Conservation (phyloP, 2,797 vertebrate genomes). For the Hippoglossus hippoglossus region DNA sequence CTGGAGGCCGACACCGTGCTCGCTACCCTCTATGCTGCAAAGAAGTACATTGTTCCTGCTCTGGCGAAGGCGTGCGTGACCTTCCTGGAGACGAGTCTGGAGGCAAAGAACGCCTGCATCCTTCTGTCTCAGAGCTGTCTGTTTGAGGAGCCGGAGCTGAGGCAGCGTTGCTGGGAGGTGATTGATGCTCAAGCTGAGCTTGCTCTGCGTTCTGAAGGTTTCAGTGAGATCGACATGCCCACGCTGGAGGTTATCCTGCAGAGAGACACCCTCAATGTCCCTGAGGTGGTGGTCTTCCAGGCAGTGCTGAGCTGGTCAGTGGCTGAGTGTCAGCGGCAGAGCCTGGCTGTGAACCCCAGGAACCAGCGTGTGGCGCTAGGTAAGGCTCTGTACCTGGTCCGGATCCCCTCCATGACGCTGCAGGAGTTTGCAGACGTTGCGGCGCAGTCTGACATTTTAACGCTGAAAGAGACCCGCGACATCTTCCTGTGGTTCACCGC, state of each 20-base stretch:
- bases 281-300: slow-evolving; percentile 91
- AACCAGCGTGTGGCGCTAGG: slow-evolving; percentile 90
- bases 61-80: slow-evolving; percentile 92
- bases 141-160: slow-evolving; percentile 94
- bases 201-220: slow-evolving; percentile 90
- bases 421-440: slow-evolving; percentile 94
- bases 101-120: slow-evolving; percentile 93
- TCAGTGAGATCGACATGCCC: slow-evolving; percentile 91
- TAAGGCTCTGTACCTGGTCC: slow-evolving; percentile 89
- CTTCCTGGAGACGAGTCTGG: slow-evolving; percentile 94
- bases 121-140: slow-evolving; percentile 94
- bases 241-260: slow-evolving; percentile 91
- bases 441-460: slow-evolving; percentile 91
- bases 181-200: slow-evolving; percentile 95
- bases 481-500: slow-evolving; percentile 96
- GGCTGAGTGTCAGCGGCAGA: slow-evolving; percentile 90
- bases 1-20: slow-evolving; percentile 93
- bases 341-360: slow-evolving; percentile 77
- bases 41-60: slow-evolving; percentile 95
- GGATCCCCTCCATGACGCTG: slow-evolving; percentile 92
- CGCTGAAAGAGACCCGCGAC: slow-evolving; percentile 90
- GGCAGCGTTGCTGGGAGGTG: slow-evolving; percentile 95
- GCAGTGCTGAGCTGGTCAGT: slow-evolving; percentile 90
- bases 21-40: slow-evolving; percentile 92
- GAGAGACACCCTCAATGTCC: slow-evolving; percentile 91